These are phyloP conservation scores for Anableps anableps DNA, from an alignment of 2,797 vertebrate genomes.

Conservation along the genomic window DNA sequence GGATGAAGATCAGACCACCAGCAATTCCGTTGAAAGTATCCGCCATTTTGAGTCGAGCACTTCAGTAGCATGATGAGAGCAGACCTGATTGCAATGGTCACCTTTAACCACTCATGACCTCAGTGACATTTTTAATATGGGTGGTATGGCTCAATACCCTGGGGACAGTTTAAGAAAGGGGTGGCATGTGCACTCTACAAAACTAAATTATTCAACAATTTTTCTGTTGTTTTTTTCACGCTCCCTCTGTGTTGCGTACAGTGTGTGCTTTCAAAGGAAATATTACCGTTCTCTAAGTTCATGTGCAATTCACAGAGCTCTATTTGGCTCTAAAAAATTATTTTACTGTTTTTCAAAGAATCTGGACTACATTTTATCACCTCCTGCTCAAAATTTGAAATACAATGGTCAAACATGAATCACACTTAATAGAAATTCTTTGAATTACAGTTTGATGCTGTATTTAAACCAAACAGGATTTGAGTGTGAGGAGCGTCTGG, in stretches of 20 bases:
- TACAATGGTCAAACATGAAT: background rate
- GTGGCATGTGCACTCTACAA: background rate
- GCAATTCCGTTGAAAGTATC: constrained; percentile 20
- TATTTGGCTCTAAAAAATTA: background rate
- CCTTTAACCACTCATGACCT: background rate
- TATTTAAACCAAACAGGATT: no score
- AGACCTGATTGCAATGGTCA: background rate
- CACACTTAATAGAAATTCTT: background rate
- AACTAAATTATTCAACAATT: background rate
- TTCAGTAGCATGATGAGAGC: constrained; percentile 2
- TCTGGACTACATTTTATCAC: background rate
- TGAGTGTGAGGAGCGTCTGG: no score
- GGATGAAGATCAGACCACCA: constrained; percentile 26
- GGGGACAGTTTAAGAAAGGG: background rate
- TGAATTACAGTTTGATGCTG: no score
- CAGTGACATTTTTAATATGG: no score
- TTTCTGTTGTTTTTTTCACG: background rate
- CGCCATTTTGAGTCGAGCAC: constrained; percentile 13
- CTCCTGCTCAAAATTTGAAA: background rate
- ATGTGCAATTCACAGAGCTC: background rate
- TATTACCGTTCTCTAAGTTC: no score
- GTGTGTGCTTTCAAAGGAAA: no score
- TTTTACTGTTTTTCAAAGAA: background rate
- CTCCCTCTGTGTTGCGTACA: no score
- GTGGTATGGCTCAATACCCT: background rate